Percentiles rank a stretch among this genome's conserved stretches.
phyloP scores from a whole-genome alignment of 92 coral and sea anemone species.

The Porites divaricata region DNA sequence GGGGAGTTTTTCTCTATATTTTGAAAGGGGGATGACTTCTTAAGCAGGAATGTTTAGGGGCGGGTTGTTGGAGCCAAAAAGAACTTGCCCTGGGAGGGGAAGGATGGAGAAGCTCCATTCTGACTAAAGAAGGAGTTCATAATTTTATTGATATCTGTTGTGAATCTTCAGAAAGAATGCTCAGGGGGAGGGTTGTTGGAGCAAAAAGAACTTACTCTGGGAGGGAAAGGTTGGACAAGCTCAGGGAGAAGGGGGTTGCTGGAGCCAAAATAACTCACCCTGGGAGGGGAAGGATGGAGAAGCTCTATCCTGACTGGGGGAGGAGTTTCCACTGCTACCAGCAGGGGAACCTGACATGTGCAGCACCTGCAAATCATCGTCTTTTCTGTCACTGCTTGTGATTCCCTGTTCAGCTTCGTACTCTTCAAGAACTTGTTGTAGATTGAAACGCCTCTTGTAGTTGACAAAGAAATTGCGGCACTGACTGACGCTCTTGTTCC shows the following conservation, averaged over 20 bases:
- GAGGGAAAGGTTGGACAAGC: too few relatives aligned
- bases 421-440: constrained; percentile 93
- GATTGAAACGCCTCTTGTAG: constrained; percentile 91
- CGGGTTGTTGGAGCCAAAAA: neutral
- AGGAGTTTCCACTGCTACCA: constrained; percentile 74
- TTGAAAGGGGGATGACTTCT: too few relatives aligned
- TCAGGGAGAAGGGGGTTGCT: too few relatives aligned
- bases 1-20: too few relatives aligned
- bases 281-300: constrained; percentile 76
- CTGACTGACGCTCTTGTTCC: constrained; percentile 97
- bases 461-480: constrained; percentile 99
- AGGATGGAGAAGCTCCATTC: constrained; percentile 69
- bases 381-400: constrained; percentile 93
- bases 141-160: too few relatives aligned
- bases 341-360: constrained; percentile 84
- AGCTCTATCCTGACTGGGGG: constrained; percentile 68
- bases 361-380: constrained; percentile 78
- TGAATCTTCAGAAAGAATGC: too few relatives aligned
- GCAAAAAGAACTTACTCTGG: too few relatives aligned
- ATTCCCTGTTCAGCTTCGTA: constrained; percentile 99
- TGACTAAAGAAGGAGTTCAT: constrained; percentile 64
- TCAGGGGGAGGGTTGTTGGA: too few relatives aligned
- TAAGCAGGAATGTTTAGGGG: too few relatives aligned
- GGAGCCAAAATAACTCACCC: constrained; percentile 46
- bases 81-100: constrained; percentile 66